These are phyloP conservation scores for Yponomeuta sedellus DNA, from an alignment of 2,888 invertebrate genomes.

Conservation along the genomic window DNA sequence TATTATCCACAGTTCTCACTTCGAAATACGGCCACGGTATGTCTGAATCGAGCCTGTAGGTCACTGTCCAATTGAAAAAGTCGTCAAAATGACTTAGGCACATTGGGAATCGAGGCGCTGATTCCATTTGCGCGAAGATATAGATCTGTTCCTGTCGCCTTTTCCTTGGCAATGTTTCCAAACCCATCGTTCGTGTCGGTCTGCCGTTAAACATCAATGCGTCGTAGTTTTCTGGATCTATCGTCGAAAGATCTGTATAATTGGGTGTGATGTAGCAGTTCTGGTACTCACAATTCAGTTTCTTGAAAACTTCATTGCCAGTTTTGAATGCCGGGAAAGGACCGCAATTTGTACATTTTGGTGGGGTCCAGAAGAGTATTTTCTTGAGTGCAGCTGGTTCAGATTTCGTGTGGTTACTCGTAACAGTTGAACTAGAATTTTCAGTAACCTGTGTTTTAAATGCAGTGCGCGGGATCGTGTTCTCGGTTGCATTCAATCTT, in stretches of 20 bases:
- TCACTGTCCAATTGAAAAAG: slow-evolving; percentile 68
- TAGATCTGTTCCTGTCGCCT: slow-evolving; percentile 42
- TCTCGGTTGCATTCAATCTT: too few species aligned
- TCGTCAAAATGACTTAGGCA: slow-evolving; percentile 47
- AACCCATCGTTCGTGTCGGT: slow-evolving; percentile 13
- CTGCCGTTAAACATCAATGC: slow-evolving; percentile 27
- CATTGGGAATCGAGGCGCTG: slow-evolving; percentile 44
- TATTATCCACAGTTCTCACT: slow-evolving; percentile 36
- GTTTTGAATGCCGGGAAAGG: neutral
- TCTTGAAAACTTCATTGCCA: neutral
- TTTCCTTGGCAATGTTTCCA: slow-evolving; percentile 3
- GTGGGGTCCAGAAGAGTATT: slow-evolving; percentile 2
- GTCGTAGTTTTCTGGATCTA: slow-evolving; percentile 33
- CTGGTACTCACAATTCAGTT: slow-evolving; percentile 1
- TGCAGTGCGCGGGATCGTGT: too few species aligned
- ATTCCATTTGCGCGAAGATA: slow-evolving; percentile 51
- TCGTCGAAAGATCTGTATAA: neutral
- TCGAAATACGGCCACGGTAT: slow-evolving; percentile 51
- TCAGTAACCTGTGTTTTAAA: too few species aligned
- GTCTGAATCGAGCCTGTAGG: slow-evolving; percentile 57
- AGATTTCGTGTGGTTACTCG: too few species aligned
- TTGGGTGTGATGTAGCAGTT: slow-evolving; percentile 3
- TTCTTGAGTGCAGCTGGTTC: neutral
- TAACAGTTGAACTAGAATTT: too few species aligned
- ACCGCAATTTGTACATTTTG: neutral